Conservation (phyloP, 2,888 invertebrate species). For the Gandaritis pyraliata region DNA sequence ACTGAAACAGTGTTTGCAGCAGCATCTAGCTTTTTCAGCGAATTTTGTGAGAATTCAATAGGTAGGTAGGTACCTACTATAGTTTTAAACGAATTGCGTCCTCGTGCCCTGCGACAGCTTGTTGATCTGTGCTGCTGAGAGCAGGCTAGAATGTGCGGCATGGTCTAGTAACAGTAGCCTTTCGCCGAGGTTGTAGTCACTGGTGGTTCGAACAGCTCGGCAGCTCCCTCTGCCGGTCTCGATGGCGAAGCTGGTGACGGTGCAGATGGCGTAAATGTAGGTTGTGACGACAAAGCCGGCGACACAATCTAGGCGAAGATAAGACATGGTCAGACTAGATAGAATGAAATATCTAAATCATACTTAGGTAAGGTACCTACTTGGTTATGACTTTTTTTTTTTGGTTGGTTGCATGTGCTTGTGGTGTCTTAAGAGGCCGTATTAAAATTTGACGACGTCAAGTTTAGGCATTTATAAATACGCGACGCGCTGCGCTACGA, state of each 20-base stretch:
- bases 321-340: not conserved
- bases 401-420: too few species aligned
- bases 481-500: too few species aligned
- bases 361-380: too few species aligned
- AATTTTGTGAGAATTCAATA: not conserved
- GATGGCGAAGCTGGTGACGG: slow-evolving; percentile 74
- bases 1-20: not conserved
- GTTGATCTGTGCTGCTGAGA: slow-evolving; percentile 76
- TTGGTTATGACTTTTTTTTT: too few species aligned
- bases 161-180: slow-evolving; percentile 73
- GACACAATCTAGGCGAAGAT: slow-evolving; percentile 63
- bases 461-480: too few species aligned
- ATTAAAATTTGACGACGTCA: too few species aligned
- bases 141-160: slow-evolving; percentile 74
- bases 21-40: not conserved
- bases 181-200: slow-evolving; percentile 71
- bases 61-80: too few species aligned
- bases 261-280: slow-evolving; percentile 76
- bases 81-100: slow-evolving; percentile 72
- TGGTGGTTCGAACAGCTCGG: slow-evolving; percentile 49
- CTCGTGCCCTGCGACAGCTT: slow-evolving; percentile 72
- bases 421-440: too few species aligned
- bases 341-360: too few species aligned
- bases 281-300: slow-evolving; percentile 70
- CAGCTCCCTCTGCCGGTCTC: slow-evolving; percentile 66